Evolutionary conservation across 2,797 vertebrate species (phyloP).

Genomic region (Anas bernieri): DNA sequence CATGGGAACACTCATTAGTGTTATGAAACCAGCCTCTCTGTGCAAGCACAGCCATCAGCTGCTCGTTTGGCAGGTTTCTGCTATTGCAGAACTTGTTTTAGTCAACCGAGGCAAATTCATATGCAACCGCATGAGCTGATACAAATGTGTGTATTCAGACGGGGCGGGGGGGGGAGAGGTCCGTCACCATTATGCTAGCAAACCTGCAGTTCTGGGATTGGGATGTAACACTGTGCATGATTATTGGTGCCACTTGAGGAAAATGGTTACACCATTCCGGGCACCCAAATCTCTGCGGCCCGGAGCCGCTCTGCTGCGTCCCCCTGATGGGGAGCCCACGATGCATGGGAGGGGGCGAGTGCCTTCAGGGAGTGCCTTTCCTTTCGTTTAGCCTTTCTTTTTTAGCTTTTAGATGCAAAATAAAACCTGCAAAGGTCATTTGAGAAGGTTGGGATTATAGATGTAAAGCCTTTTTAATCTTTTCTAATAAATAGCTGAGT

Average conservation of each 20-base stretch:
- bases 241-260: too few relatives aligned
- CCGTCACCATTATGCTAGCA: neutral
- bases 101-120: neutral
- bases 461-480: slow-evolving; percentile 49
- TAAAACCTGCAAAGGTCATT: slow-evolving; percentile 28
- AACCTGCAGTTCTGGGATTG: neutral
- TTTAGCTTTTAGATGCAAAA: neutral
- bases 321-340: neutral
- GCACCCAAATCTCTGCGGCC: too few relatives aligned
- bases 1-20: neutral
- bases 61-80: neutral
- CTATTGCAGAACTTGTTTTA: slow-evolving; percentile 6
- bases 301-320: neutral
- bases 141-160: slow-evolving; percentile 18
- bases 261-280: too few relatives aligned
- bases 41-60: neutral
- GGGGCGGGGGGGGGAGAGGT: rapidly evolving
- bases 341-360: rapidly evolving
- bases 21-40: neutral
- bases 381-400: neutral
- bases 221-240: neutral
- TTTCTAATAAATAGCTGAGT: slow-evolving; percentile 51
- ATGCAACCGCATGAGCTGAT: slow-evolving; percentile 31
- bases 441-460: slow-evolving; percentile 43
- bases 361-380: neutral